phyloP scores from a whole-genome alignment of 2,888 invertebrate species.

The Hyles lineata region DNA sequence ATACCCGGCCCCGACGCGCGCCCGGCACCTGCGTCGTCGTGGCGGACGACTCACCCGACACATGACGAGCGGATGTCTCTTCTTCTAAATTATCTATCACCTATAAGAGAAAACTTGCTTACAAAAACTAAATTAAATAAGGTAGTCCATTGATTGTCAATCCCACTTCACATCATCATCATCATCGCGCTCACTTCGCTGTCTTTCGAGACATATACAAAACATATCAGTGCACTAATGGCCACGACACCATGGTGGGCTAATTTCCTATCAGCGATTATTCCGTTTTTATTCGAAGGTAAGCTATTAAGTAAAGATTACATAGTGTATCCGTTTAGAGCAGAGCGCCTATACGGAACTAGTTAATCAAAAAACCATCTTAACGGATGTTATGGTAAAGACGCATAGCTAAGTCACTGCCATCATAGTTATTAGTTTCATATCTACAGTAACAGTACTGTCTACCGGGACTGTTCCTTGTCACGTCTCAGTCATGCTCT shows the following conservation, averaged over 20 bases:
- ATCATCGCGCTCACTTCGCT: not conserved
- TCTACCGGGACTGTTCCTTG: constrained; percentile 49
- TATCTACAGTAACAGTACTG: constrained; percentile 1
- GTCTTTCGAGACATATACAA: constrained; percentile 20
- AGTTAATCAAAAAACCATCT: constrained; percentile 31
- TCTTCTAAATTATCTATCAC: constrained; percentile 72
- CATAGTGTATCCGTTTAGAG: not conserved
- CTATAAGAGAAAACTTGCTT: constrained; percentile 48
- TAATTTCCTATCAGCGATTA: not conserved
- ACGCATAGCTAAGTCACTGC: not conserved
- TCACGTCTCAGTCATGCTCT: constrained; percentile 61
- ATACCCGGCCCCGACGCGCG: constrained; percentile 68
- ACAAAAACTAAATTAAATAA: constrained; percentile 12
- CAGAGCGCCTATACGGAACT: not conserved
- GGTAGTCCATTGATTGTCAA: not conserved
- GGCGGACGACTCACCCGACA: constrained; percentile 48
- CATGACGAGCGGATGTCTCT: constrained; percentile 51
- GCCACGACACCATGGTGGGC: not conserved
- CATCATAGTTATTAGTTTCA: not conserved
- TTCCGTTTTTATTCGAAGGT: not conserved
- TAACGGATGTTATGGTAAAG: constrained; percentile 26
- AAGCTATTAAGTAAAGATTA: not conserved
- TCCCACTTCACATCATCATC: constrained; percentile 16
- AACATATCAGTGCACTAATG: not conserved
- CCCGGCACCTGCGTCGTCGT: constrained; percentile 50